These are phyloP conservation scores for Stenolophus ochropezus DNA, from an alignment of 2,888 invertebrate species.

Conservation along the genomic window DNA sequence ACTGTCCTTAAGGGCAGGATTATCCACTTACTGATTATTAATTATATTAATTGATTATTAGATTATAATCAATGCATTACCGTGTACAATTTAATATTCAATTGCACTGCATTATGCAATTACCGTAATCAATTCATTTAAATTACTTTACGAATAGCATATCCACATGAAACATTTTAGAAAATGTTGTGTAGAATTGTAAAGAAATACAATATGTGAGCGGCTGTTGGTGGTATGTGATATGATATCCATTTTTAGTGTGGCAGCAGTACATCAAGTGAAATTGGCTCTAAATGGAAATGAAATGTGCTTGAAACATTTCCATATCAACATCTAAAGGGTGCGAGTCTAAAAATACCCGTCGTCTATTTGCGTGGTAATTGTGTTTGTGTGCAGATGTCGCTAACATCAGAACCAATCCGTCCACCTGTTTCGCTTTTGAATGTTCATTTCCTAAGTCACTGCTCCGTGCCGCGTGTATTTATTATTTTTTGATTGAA, in stretches of 20 bases:
- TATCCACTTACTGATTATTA: too few species aligned
- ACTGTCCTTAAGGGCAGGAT: too few species aligned
- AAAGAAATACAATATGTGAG: too few species aligned
- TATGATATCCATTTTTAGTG: not conserved
- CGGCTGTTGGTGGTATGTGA: too few species aligned
- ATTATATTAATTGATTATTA: too few species aligned
- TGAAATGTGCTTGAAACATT: not conserved
- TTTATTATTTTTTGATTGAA: slow-evolving; percentile 48
- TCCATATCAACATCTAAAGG: not conserved
- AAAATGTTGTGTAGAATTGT: too few species aligned
- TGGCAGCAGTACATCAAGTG: not conserved
- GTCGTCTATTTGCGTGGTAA: not conserved
- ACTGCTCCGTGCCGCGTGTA: slow-evolving; percentile 8
- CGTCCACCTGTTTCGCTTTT: slow-evolving; percentile 22
- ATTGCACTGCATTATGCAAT: too few species aligned
- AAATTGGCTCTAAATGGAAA: not conserved
- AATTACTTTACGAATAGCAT: too few species aligned
- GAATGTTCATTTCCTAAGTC: slow-evolving; percentile 44
- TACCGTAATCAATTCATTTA: too few species aligned
- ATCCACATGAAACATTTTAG: too few species aligned
- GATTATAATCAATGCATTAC: too few species aligned
- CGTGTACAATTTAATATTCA: too few species aligned
- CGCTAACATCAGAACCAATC: slow-evolving; percentile 20
- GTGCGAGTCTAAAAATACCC: not conserved
- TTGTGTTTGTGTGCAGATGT: slow-evolving; percentile 15